Base-by-base conservation (phyloP, 2,888 invertebrate species). In the Parnassius smintheus region DNA sequence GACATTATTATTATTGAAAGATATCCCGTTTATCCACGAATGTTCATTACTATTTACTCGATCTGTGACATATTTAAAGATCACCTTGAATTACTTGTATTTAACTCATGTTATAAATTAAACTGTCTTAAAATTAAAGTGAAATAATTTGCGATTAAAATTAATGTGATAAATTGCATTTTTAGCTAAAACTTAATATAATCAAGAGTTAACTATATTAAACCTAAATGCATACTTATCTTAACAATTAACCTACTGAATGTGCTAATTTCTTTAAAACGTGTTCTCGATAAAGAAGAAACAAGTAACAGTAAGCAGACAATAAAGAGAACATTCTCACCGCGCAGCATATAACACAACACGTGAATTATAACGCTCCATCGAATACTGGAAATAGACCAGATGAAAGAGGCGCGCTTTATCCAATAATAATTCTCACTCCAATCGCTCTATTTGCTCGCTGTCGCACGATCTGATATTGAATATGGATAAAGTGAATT, bases 401-500 rank as follows among this genome's bases (percentile, higher is more conserved):
- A 85, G 80, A 74, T 78, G 81, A 85, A 83, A 81, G 81, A 85
- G 82, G 77, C 81, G 82, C 78, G 83, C 82, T 86, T 87, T 86
- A 89, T 88, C 83, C 88, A 88, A 91, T 89, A 88, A 89, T 88
- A 90, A 89, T 89, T 88, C 83, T 88, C 89, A 89, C 87, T 90
- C 81, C 87, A 84, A 84, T 85, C 86, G 88, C 82, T 88, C 86
- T 89, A 89, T 90, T 91, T 91, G 88, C 84, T 81, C 85, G 81
- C 78, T 83, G 85, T 86, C 85, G 86, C 82, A 79, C 86, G 86
- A 88, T 88, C 86, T 87, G 90, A 90, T 90, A 90, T 90, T 89
- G 88, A 91, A 90, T 90, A 88, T 88, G 86, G 87, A 88, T 88
- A 89, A 89, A 88, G 86, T 88, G 88, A 89, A 87, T 89, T 89